Conservation (phyloP, 2,113 vertebrate species). For the Corythoichthys intestinalis region DNA sequence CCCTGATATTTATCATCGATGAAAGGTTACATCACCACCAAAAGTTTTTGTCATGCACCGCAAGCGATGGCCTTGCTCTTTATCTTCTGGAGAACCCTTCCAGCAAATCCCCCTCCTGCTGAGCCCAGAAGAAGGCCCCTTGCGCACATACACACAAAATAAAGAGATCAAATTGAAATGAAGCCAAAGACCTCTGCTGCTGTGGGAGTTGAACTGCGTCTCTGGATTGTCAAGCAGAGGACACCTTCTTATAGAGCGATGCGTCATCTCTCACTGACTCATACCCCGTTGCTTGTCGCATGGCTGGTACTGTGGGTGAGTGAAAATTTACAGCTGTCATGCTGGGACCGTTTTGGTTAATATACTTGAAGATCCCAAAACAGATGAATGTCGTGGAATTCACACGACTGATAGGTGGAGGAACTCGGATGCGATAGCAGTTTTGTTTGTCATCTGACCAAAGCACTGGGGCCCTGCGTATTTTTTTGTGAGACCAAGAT, state of each 20-base stretch:
- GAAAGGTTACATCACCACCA: conserved; percentile 10
- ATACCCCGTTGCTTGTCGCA: conserved; percentile 15
- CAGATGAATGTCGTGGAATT: neutral
- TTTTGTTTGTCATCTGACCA: too few species aligned
- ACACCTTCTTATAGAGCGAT: conserved; percentile 17
- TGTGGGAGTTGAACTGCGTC: conserved; percentile 49
- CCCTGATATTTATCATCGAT: conserved; percentile 24
- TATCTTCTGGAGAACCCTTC: conserved; percentile 30
- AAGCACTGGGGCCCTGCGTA: too few species aligned
- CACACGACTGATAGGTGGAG: neutral
- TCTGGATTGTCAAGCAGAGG: conserved; percentile 27
- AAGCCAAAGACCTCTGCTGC: conserved; percentile 43
- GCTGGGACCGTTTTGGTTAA: neutral
- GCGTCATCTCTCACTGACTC: conserved; percentile 7
- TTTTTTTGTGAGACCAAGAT: too few species aligned
- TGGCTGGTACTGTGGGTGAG: conserved; percentile 29
- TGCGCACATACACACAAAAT: conserved; percentile 4
- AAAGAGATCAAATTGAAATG: conserved; percentile 46
- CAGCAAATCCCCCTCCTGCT: conserved; percentile 26
- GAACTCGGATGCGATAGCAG: neutral
- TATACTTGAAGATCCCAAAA: neutral
- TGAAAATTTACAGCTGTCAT: conserved; percentile 9
- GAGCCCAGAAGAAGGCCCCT: conserved; percentile 22
- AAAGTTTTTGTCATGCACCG: conserved; percentile 20
- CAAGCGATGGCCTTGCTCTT: conserved; percentile 28